phyloP scores from a whole-genome alignment of 2,113 vertebrate species.

The Coturnix japonica region DNA sequence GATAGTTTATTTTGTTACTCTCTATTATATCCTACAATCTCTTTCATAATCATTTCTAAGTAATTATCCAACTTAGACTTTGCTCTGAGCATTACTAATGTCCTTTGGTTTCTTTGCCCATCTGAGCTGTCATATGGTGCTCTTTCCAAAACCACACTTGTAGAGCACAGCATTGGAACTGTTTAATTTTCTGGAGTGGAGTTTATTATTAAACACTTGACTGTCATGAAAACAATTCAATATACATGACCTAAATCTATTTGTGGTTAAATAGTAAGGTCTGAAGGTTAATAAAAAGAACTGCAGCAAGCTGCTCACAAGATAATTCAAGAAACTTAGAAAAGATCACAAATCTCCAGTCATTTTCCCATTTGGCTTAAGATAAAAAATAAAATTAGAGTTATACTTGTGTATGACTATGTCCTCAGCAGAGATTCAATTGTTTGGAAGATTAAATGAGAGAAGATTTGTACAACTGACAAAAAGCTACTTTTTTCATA shows the following conservation, averaged over 20 bases:
- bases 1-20: slow-evolving; percentile 7
- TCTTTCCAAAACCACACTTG: slow-evolving; percentile 57
- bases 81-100: neutral
- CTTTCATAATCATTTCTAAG: neutral
- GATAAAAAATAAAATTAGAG: slow-evolving; percentile 21
- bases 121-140: slow-evolving; percentile 58
- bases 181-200: slow-evolving; percentile 53
- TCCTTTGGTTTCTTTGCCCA: slow-evolving; percentile 43
- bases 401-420: neutral
- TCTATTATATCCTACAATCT: neutral
- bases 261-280: slow-evolving; percentile 67
- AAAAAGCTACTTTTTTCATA: neutral
- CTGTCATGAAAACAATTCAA: slow-evolving; percentile 64
- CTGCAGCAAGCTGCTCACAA: slow-evolving; percentile 49
- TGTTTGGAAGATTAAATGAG: slow-evolving; percentile 8
- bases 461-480: neutral
- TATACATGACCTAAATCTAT: slow-evolving; percentile 58
- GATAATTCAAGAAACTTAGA: slow-evolving; percentile 34
- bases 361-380: slow-evolving; percentile 25
- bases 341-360: slow-evolving; percentile 5
- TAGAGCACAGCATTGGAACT: slow-evolving; percentile 47
- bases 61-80: slow-evolving; percentile 6
- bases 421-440: neutral
- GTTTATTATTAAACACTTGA: slow-evolving; percentile 56
- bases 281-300: slow-evolving; percentile 61